A percentile compares a stretch with the other conserved stretches of the same genome.
These are phyloP conservation scores for Erebia ligea DNA, from an alignment of 2,888 invertebrate species.

Conservation along the genomic window DNA sequence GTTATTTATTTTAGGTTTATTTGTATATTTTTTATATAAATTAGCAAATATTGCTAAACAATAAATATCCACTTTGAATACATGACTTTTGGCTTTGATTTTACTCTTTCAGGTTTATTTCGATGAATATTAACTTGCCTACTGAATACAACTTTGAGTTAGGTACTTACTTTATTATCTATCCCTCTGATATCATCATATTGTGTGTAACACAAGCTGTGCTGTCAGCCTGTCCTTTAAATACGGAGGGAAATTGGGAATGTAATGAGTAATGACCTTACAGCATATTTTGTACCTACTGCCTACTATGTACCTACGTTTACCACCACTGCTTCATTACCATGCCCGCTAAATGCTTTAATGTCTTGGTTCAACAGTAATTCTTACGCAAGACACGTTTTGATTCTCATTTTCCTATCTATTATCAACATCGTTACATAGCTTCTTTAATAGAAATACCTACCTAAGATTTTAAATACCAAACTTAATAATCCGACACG, in stretches of 20 bases:
- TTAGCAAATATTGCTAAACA: too few relatives aligned
- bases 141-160: neutral
- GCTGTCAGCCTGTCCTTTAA: conserved; percentile 1
- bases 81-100: too few relatives aligned
- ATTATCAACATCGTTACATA: neutral
- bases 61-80: too few relatives aligned
- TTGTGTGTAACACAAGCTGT: neutral
- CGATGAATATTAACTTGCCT: too few relatives aligned
- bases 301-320: too few relatives aligned
- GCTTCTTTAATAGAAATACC: neutral
- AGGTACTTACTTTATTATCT: neutral
- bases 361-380: conserved; percentile 1
- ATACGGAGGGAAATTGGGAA: neutral
- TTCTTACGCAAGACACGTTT: neutral
- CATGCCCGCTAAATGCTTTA: neutral
- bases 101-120: too few relatives aligned
- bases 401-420: neutral
- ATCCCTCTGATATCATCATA: neutral
- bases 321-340: conserved; percentile 8
- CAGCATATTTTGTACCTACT: neutral
- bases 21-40: too few relatives aligned
- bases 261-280: conserved; percentile 16
- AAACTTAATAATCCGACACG: neutral
- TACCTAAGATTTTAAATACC: neutral
- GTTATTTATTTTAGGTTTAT: too few relatives aligned